Conservation (phyloP, 2,797 vertebrate species). For the Myripristis jacobus region DNA sequence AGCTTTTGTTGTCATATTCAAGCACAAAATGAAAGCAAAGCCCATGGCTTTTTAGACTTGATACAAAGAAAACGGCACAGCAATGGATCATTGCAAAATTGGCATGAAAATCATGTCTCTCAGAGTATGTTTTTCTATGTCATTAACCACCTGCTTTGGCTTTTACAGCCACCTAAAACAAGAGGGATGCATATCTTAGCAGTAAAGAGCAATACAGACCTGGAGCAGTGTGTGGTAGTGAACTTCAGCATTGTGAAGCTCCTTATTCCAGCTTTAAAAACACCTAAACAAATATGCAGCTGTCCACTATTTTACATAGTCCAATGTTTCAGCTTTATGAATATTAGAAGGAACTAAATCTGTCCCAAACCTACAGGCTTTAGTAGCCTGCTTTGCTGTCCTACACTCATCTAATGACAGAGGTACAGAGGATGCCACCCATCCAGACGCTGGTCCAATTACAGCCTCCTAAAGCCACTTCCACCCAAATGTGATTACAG, state of each 20-base stretch:
- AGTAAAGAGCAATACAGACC: slow-evolving; percentile 19
- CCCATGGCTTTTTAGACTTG: background rate
- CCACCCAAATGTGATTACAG: slow-evolving; percentile 59
- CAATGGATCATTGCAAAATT: slow-evolving; percentile 4
- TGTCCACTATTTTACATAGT: background rate
- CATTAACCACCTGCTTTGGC: background rate
- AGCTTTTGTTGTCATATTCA: background rate
- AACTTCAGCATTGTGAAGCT: slow-evolving; percentile 37
- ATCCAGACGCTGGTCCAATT: slow-evolving; percentile 51
- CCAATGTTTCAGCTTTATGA: background rate
- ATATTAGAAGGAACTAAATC: background rate
- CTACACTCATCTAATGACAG: slow-evolving; percentile 54
- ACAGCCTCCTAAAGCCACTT: slow-evolving; percentile 50
- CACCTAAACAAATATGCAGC: background rate
- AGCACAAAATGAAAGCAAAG: background rate
- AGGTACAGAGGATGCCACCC: slow-evolving; percentile 43
- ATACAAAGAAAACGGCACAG: background rate
- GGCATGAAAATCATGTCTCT: background rate
- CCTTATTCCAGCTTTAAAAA: slow-evolving; percentile 6
- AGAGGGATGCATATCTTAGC: background rate
- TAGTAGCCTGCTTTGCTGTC: slow-evolving; percentile 22
- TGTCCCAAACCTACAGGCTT: slow-evolving; percentile 18
- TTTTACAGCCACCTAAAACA: background rate
- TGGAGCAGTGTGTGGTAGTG: slow-evolving; percentile 22
- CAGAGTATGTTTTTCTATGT: background rate